Percentiles rank a stretch among this genome's conserved stretches.
phyloP scores from a whole-genome alignment of 2,888 invertebrate species.

The Silvanus unidentatus region DNA sequence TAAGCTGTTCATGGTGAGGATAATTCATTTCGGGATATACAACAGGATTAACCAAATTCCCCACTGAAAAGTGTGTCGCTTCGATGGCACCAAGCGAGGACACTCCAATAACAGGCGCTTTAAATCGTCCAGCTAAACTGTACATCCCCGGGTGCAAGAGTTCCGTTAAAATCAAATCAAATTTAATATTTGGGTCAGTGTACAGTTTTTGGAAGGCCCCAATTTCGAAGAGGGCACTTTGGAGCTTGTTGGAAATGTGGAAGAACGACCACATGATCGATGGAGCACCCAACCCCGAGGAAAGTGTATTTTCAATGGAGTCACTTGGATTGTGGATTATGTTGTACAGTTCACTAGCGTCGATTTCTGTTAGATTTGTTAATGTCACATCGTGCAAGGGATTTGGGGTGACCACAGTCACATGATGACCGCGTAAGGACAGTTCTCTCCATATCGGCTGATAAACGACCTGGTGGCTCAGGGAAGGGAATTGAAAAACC shows the following conservation, averaged over 20 bases:
- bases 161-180: conserved; percentile 32
- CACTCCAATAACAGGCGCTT: conserved; percentile 27
- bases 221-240: conserved; percentile 23
- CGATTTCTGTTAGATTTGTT: conserved; percentile 37
- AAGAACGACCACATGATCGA: background rate
- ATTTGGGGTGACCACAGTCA: conserved; percentile 34
- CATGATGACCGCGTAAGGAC: conserved; percentile 34
- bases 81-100: conserved; percentile 30
- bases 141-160: conserved; percentile 27
- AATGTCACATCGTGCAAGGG: conserved; percentile 32
- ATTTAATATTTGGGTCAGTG: conserved; percentile 21
- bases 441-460: conserved; percentile 33
- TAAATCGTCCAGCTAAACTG: conserved; percentile 25
- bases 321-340: conserved; percentile 19
- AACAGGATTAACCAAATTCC: conserved; percentile 29
- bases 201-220: conserved; percentile 28
- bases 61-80: conserved; percentile 27
- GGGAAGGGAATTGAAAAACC: conserved; percentile 28
- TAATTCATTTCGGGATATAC: conserved; percentile 33
- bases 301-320: conserved; percentile 5
- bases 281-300: conserved; percentile 3
- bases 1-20: conserved; percentile 34
- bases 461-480: conserved; percentile 31
- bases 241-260: conserved; percentile 17
- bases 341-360: conserved; percentile 21